phyloP scores from a whole-genome alignment of 2,888 invertebrate species.

The Stramonita haemastoma region DNA sequence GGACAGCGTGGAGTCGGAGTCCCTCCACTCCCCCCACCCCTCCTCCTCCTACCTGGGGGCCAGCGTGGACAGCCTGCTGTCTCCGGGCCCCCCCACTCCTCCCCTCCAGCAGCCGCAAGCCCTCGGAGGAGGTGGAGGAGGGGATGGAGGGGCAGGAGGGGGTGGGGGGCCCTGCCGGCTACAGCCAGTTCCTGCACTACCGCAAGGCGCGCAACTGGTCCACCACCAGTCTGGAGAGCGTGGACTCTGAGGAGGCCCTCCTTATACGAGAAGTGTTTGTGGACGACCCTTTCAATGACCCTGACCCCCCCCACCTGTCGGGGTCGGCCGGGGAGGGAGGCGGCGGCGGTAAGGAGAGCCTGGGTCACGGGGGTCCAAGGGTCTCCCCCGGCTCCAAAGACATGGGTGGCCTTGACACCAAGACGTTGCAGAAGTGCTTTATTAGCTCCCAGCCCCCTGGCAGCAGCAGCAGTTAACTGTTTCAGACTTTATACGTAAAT shows the following conservation, averaged over 20 bases:
- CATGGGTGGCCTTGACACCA: conserved; percentile 8
- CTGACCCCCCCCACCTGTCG: conserved; percentile 42
- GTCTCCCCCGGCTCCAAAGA: conserved; percentile 1
- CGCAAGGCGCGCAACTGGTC: conserved; percentile 64
- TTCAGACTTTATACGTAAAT: background rate
- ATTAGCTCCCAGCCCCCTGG: conserved; percentile 28
- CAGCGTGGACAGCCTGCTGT: conserved; percentile 37
- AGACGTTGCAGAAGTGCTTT: conserved; percentile 39
- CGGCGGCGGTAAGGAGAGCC: background rate
- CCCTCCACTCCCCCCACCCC: conserved; percentile 40
- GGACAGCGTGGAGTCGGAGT: conserved; percentile 70
- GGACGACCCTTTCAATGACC: conserved; percentile 60
- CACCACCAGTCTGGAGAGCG: conserved; percentile 66
- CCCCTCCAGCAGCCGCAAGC: conserved; percentile 47
- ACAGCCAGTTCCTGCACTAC: conserved; percentile 52
- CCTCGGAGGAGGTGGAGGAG: conserved; percentile 44
- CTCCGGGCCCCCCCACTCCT: conserved; percentile 27
- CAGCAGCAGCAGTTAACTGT: conserved; percentile 25
- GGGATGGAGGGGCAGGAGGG: conserved; percentile 25
- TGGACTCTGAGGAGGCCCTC: conserved; percentile 63
- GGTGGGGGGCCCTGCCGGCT: conserved; percentile 9
- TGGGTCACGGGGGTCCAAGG: background rate
- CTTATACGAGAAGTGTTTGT: conserved; percentile 62
- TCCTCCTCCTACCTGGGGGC: conserved; percentile 9
- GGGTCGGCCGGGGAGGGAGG: conserved; percentile 11